Conservation (phyloP, 1,140 invertebrate species). For the Pseudoatta argentina region DNA sequence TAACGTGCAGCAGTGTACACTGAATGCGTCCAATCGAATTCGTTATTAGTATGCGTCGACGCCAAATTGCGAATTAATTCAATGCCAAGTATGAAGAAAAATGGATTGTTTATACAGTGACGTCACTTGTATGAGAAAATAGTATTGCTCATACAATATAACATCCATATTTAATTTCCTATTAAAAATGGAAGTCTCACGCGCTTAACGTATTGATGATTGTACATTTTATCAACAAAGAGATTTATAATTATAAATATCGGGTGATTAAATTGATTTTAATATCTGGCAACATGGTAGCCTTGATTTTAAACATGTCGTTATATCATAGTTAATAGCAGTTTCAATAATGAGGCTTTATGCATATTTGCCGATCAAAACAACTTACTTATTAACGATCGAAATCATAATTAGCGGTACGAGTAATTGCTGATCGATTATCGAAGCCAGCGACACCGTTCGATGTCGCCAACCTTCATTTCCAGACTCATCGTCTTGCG, state of each 20-base stretch:
- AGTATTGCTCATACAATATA: neutral
- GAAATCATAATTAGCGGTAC: slow-evolving; percentile 55
- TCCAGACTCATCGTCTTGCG: slow-evolving; percentile 43
- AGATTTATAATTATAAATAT: slow-evolving; percentile 5
- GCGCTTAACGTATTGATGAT: neutral
- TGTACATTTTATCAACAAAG: neutral
- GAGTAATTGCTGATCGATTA: slow-evolving; percentile 50
- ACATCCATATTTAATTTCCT: slow-evolving; percentile 1
- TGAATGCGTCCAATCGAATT: too few species aligned
- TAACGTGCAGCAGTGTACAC: too few species aligned
- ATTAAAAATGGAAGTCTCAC: slow-evolving; percentile 21
- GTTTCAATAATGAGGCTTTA: slow-evolving; percentile 2
- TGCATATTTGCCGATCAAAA: slow-evolving; percentile 11
- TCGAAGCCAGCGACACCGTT: slow-evolving; percentile 25
- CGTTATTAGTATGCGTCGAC: neutral
- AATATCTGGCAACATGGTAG: neutral
- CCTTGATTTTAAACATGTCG: slow-evolving; percentile 42
- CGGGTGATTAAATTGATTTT: neutral
- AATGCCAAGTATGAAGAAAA: neutral
- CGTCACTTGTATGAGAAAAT: neutral
- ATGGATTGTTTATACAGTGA: neutral
- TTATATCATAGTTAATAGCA: slow-evolving; percentile 34
- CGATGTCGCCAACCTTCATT: slow-evolving; percentile 20
- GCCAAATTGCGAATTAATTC: slow-evolving; percentile 38
- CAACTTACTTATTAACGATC: slow-evolving; percentile 49